Evolutionary conservation across 2,888 invertebrate species (phyloP).

Genomic region (Adela reaumurella): DNA sequence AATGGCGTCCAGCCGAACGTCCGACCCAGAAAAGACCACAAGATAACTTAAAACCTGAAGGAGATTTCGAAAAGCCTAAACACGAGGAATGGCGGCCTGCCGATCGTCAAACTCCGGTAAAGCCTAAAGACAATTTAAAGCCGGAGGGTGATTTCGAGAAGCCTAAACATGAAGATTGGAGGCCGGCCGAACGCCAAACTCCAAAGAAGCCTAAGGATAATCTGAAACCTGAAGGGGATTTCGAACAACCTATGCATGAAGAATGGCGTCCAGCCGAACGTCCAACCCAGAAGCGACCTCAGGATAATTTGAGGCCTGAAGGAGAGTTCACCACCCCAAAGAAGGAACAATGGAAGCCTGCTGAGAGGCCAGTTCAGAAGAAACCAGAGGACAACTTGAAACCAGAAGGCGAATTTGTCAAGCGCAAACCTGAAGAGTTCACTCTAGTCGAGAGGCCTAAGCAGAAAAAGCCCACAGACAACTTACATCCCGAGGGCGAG

Average conservation of each 20-base stretch:
- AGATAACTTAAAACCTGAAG: constrained; percentile 55
- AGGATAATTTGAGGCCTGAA: constrained; percentile 55
- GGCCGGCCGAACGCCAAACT: constrained; percentile 46
- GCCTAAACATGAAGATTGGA: constrained; percentile 33
- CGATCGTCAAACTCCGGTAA: constrained; percentile 40
- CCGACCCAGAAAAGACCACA: constrained; percentile 30
- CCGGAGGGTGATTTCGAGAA: constrained; percentile 52
- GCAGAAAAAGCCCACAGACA: constrained; percentile 33
- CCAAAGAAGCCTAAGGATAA: constrained; percentile 58
- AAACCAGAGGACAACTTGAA: constrained; percentile 51
- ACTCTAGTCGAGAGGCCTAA: constrained; percentile 36
- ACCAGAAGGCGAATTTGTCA: constrained; percentile 52
- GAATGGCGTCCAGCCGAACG: constrained; percentile 34
- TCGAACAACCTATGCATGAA: constrained; percentile 37
- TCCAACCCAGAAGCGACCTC: constrained; percentile 23
- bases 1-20: constrained; percentile 32
- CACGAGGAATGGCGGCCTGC: constrained; percentile 36
- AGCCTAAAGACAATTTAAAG: constrained; percentile 54
- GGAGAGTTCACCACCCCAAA: constrained; percentile 44
- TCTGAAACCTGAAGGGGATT: constrained; percentile 55
- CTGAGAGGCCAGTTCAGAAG: constrained; percentile 29
- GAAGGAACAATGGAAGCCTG: constrained; percentile 40
- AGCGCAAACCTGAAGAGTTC: constrained; percentile 27
- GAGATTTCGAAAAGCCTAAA: constrained; percentile 36
- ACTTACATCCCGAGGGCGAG: constrained; percentile 51